Base-by-base conservation (phyloP, 2,797 vertebrate species). In the Pelodytes ibericus region DNA sequence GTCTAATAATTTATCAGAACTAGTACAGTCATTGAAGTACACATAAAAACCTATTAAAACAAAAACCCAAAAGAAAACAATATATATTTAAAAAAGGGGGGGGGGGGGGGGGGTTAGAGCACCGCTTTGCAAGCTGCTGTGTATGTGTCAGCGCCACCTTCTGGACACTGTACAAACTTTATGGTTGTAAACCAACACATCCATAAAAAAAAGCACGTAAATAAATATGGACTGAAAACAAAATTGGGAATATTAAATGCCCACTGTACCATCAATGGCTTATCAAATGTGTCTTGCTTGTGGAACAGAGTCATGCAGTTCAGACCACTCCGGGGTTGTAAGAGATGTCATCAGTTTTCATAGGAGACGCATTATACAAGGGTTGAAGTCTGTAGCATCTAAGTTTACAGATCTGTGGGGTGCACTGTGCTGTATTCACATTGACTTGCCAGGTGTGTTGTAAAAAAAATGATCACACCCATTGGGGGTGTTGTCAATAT, bases 401-500 rank as follows among this genome's bases (percentile, higher is more conserved):
- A 33, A 5, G 7, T 20, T 53, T 53, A 22, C 8, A 20, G 16
- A 11, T 49, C 27, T 30, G 64, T 30, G 11, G 44, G 69, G 18
- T 31, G 26, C 64, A 18, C 41, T 79, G 76, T 73, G 76, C 76
- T 56, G 44, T 72, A 1, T 67, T 29, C 24, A 57, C 36, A 63
- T 60, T 25, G 30, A 53, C 44, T 41, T 66, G 51, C 16, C 25
- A 47, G 67, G 47, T 72, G 64, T 60, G 51, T 25, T 24, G 47
- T 68, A 73, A 66, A 57, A 44, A 68, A 65, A 39, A 78, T 66
- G 67, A 72, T 66, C 41, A 49, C 41, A 77, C 56, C 29, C 31
- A 11, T 39, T 71, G 39, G 30, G 68, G 27, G 13, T 59, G 2
- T 77, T 72, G 64, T 36, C n/a, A 18, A 87, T 81, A 60, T 64